Evolutionary conservation across 2,113 vertebrate species (phyloP).

Genomic region (Hydropotes inermis): DNA sequence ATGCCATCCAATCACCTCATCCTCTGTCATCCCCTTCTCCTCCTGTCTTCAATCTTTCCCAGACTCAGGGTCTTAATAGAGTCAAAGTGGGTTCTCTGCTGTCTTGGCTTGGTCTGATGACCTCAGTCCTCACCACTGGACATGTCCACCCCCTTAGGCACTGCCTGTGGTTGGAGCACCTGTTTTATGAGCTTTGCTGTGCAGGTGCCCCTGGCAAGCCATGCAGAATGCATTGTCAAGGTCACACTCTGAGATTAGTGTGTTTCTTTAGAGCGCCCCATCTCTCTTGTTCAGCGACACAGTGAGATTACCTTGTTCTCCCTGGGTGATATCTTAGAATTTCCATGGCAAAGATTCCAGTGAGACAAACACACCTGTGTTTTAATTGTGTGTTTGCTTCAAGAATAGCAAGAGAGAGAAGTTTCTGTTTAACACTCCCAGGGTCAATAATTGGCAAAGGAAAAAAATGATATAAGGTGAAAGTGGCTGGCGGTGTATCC

Average conservation of each 20-base stretch:
- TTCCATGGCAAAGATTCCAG: conserved; percentile 37
- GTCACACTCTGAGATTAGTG: neutral
- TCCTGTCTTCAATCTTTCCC: neutral
- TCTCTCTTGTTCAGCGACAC: neutral
- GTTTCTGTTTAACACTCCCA: conserved; percentile 63
- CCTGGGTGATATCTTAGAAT: neutral
- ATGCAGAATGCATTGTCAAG: neutral
- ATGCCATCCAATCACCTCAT: neutral
- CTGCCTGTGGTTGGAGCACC: neutral
- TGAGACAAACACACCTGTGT: conserved; percentile 63
- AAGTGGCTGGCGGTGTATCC: conserved; percentile 45
- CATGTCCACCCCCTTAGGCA: neutral
- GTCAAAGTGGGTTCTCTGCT: neutral
- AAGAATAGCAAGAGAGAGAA: conserved; percentile 64
- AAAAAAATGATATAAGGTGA: conserved; percentile 70
- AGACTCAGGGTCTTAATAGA: neutral
- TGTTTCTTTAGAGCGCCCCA: neutral
- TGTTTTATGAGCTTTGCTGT: neutral
- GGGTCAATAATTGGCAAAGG: conserved; percentile 64
- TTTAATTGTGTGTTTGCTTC: conserved; percentile 66
- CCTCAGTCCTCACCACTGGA: accelerated
- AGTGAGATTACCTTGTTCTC: neutral
- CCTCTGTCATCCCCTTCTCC: neutral
- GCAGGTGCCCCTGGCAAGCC: neutral
- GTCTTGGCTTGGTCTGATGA: neutral